Base-by-base conservation (phyloP, 2,797 vertebrate genomes). In the Momotus momota region DNA sequence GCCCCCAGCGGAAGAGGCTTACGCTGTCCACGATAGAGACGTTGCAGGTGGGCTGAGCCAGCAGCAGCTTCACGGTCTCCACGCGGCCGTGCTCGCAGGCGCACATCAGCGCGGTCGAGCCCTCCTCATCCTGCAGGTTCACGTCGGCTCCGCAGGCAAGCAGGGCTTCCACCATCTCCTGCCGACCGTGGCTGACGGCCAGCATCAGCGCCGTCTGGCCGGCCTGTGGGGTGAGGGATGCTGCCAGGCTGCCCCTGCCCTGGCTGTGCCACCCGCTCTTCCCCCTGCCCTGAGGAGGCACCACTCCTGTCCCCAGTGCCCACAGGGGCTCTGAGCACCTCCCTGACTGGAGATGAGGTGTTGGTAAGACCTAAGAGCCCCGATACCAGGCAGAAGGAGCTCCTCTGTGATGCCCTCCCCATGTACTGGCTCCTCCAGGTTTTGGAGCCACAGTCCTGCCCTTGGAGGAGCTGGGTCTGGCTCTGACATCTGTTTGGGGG, bases 181-280 rank as follows among this genome's bases (percentile, higher is more conserved):
- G 98, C 33, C 98, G 98, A 0, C 99, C 99, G 0, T 99, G 99
- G 90, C 99, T 99, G 29, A 99, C 99, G 0, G 99, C 99, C 66
- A 99, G 95, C 99, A 99, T 99, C 96, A 99, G 92, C 0, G 99
- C 99, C 0, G 99, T 99, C 98, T 99, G 99, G 21, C 99, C 99
- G 0, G 99, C 99, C 99, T 99, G 97, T 19, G 66, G 64, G 12
- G 31, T 7, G 15, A 71, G 61, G 72, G 81, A 91, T 3, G 0
- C 46, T 94, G 90, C 61, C 79, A 72, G 89, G 33, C 45, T 38
- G 54, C 13, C 57, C 45, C 61, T 1, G 8, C 17, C 54, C 46
- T 1, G 0, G 7, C 69, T n/a, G 29, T 7, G 40, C 65, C 27
- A 8, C 77, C 70, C 1, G 0, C 49, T 52, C 15, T 10, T 27